These are phyloP conservation scores for Drosophila kokeensis DNA, from an alignment of 2,888 invertebrate genomes.

Conservation along the genomic window DNA sequence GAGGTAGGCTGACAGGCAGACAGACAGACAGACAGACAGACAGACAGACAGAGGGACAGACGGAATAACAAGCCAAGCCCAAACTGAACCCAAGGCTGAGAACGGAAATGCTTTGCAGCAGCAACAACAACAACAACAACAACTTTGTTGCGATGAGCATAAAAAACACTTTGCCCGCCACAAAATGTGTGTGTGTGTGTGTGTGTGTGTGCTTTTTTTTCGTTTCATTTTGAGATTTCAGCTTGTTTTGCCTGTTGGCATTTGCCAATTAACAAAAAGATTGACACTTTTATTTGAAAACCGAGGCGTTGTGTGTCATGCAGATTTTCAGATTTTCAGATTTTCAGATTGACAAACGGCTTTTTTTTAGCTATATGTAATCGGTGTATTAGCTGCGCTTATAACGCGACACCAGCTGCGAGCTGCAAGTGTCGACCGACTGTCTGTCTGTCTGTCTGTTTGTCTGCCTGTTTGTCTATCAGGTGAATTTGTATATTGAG, in stretches of 20 bases:
- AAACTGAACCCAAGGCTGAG: slow-evolving; percentile 62
- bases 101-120: slow-evolving; percentile 70
- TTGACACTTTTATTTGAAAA: slow-evolving; percentile 76
- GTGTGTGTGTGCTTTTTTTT: slow-evolving; percentile 1
- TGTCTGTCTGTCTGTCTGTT: neutral
- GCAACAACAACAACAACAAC: slow-evolving; percentile 27
- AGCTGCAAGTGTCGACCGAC: neutral
- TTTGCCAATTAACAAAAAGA: slow-evolving; percentile 77
- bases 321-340: slow-evolving; percentile 31
- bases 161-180: slow-evolving; percentile 33
- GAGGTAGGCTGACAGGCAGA: slow-evolving; percentile 24
- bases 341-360: slow-evolving; percentile 37
- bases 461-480: neutral
- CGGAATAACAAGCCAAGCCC: slow-evolving; percentile 52
- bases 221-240: slow-evolving; percentile 28
- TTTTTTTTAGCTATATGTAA: slow-evolving; percentile 59
- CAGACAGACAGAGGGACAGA: slow-evolving; percentile 3
- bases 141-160: slow-evolving; percentile 44
- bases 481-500: slow-evolving; percentile 34
- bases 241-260: slow-evolving; percentile 34
- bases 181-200: slow-evolving; percentile 29
- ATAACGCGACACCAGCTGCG: slow-evolving; percentile 52
- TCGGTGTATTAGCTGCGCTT: slow-evolving; percentile 60
- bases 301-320: slow-evolving; percentile 27
- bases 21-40: slow-evolving; percentile 8